phyloP scores from a whole-genome alignment of 2,888 invertebrate species.

The Alsophila aescularia region DNA sequence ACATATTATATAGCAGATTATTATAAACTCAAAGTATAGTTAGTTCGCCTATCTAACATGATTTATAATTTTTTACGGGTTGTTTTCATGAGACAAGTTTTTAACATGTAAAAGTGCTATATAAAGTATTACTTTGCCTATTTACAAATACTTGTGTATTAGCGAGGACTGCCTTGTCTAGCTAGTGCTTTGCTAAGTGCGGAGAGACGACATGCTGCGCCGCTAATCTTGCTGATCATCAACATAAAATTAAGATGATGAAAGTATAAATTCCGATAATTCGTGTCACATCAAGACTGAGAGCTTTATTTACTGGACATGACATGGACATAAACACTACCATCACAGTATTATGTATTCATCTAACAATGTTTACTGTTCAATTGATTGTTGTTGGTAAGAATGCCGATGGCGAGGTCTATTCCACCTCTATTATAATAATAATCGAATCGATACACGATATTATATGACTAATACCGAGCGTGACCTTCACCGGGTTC shows the following conservation, averaged over 20 bases:
- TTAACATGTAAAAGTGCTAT: too few relatives aligned
- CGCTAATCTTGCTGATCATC: background rate
- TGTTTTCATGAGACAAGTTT: too few relatives aligned
- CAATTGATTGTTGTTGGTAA: background rate
- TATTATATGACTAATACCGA: constrained; percentile 5
- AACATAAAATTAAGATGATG: background rate
- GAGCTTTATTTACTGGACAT: background rate
- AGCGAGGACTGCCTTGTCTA: too few relatives aligned
- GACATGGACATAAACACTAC: background rate
- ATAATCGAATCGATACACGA: constrained; percentile 14
- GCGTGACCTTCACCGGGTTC: constrained; percentile 11
- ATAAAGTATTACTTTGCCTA: too few relatives aligned
- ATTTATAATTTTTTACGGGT: too few relatives aligned
- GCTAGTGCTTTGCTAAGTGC: background rate
- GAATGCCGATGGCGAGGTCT: background rate
- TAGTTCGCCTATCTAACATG: too few relatives aligned
- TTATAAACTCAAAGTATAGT: too few relatives aligned
- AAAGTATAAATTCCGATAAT: background rate
- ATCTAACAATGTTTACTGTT: background rate
- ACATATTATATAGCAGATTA: too few relatives aligned
- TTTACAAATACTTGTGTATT: too few relatives aligned
- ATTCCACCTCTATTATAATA: background rate
- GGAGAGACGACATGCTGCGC: background rate
- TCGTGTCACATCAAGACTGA: background rate
- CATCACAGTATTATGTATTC: background rate